A percentile compares a stretch with the other conserved stretches of the same genome.
phyloP scores from a whole-genome alignment of 1,140 invertebrate species.

The Galleria mellonella region DNA sequence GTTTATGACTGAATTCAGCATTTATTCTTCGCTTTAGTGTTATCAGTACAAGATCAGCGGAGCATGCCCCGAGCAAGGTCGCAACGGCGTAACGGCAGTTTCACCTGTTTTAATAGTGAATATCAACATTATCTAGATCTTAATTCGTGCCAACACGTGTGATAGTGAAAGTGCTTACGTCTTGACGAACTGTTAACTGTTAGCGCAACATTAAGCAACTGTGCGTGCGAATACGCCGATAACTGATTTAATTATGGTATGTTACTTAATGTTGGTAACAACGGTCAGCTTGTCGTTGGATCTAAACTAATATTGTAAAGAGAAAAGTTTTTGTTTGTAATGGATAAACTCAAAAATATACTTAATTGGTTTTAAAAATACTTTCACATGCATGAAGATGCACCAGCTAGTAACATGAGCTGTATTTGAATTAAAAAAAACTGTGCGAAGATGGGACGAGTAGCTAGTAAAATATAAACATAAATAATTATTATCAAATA shows the following conservation, averaged over 20 bases:
- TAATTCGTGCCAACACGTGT: constrained; percentile 19
- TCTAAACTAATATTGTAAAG: too few species aligned
- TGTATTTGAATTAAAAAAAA: too few species aligned
- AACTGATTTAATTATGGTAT: constrained; percentile 28
- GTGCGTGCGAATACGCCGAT: constrained; percentile 33
- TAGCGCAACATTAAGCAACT: constrained; percentile 24
- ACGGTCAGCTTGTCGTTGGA: neutral
- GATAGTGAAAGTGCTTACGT: constrained; percentile 23
- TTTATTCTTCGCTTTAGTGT: neutral
- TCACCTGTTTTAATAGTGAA: constrained; percentile 29
- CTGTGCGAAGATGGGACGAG: too few species aligned
- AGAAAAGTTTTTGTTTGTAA: too few species aligned
- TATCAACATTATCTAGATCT: constrained; percentile 23
- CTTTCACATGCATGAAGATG: too few species aligned
- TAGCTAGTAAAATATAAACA: too few species aligned
- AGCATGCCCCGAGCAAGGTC: constrained; percentile 36
- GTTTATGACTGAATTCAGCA: too few species aligned
- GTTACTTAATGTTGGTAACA: constrained; percentile 3
- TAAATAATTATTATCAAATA: too few species aligned
- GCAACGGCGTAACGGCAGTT: constrained; percentile 25
- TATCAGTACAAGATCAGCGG: constrained; percentile 13
- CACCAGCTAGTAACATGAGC: too few species aligned
- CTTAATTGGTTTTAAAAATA: too few species aligned
- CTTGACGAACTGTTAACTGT: neutral
- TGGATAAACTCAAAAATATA: too few species aligned